Evolutionary conservation across 2,888 invertebrate genomes (phyloP).

Genomic region (Axea sp.): DNA sequence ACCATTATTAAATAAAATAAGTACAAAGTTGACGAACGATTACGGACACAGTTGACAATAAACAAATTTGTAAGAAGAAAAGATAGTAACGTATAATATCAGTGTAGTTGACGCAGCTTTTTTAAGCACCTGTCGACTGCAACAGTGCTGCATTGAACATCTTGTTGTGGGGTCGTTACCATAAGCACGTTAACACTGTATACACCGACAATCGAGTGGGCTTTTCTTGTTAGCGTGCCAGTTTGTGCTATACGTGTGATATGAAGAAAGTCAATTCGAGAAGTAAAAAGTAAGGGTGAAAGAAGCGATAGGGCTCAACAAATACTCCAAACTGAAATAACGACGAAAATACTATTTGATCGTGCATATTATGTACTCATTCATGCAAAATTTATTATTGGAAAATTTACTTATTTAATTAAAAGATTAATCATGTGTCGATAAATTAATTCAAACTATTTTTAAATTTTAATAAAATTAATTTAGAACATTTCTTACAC

Average conservation of each 20-base stretch:
- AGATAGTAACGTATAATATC: conserved; percentile 26
- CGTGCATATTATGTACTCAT: conserved; percentile 60
- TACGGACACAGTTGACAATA: too few relatives aligned
- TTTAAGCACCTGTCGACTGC: conserved; percentile 30
- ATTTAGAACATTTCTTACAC: too few relatives aligned
- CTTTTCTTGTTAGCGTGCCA: conserved; percentile 22
- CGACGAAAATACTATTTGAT: conserved; percentile 19
- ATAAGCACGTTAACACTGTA: conserved; percentile 63
- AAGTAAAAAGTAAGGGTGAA: conserved; percentile 33
- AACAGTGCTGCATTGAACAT: conserved; percentile 53
- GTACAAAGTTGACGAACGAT: too few relatives aligned
- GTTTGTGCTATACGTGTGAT: conserved; percentile 31
- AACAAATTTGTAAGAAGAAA: conserved; percentile 14
- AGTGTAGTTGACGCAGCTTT: conserved; percentile 25
- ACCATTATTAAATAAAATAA: too few relatives aligned
- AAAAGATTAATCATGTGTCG: too few relatives aligned
- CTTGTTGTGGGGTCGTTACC: conserved; percentile 66
- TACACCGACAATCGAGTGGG: conserved; percentile 34
- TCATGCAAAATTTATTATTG: conserved; percentile 17
- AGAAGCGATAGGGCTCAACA: conserved; percentile 36
- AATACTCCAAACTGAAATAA: conserved; percentile 36
- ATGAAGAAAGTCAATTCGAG: conserved; percentile 26
- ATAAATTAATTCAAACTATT: too few relatives aligned
- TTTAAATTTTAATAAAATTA: too few relatives aligned
- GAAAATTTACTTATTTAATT: neutral